Evolutionary conservation across 64 coral and sea anemone species (phyloP).

Genomic region (Pocillopora verrucosa): DNA sequence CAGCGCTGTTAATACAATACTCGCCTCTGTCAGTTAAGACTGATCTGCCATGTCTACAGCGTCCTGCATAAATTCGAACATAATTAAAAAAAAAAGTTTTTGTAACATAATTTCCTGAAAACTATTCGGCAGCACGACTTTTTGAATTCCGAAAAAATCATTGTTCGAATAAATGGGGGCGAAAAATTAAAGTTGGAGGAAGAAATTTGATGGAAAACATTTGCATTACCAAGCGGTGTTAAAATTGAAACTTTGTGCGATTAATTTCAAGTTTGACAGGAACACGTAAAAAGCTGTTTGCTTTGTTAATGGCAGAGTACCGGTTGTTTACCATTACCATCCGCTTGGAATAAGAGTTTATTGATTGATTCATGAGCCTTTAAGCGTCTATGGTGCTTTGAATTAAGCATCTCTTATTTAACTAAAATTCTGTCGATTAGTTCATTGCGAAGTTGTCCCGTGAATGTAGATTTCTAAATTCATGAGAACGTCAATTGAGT

Average conservation of each 20-base stretch:
- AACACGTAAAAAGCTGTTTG: neutral
- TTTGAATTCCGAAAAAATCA: neutral
- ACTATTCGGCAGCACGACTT: neutral
- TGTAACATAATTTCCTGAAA: neutral
- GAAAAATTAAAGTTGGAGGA: neutral
- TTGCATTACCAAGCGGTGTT: neutral
- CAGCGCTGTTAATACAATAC: neutral
- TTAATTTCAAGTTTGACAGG: neutral
- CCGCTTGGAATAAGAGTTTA: neutral
- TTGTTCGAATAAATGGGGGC: neutral
- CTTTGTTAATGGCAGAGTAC: neutral
- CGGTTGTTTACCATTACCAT: neutral
- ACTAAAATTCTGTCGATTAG: no score
- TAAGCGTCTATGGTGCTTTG: neutral
- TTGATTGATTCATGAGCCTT: neutral
- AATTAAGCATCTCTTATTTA: neutral
- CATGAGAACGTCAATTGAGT: neutral
- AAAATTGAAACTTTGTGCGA: neutral
- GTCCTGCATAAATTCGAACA: no score
- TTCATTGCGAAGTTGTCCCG: no score
- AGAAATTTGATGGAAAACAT: neutral
- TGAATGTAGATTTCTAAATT: neutral
- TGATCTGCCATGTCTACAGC: no score
- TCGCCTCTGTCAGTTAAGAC: neutral
- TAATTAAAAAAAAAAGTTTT: no score